phyloP scores from a whole-genome alignment of 2,797 vertebrate species.

The Apogon hyalosoma region DNA sequence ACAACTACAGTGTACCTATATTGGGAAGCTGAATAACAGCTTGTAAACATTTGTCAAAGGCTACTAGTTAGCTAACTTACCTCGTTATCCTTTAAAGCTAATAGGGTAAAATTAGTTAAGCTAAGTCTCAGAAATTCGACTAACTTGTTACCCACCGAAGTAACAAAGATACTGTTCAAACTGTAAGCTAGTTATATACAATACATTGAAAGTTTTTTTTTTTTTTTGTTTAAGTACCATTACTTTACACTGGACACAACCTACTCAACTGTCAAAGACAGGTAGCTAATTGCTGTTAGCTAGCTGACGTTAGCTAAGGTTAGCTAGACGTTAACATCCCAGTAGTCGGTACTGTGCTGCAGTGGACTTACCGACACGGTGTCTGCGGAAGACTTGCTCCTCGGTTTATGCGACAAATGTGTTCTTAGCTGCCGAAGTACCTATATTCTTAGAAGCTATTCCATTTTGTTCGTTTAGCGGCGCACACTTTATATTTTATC shows the following conservation, averaged over 20 bases:
- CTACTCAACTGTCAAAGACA: not conserved
- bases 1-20: no score
- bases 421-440: constrained; percentile 22
- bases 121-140: not conserved
- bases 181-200: no score
- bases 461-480: constrained; percentile 44
- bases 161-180: not conserved
- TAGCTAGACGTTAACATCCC: constrained; percentile 44
- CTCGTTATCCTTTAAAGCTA: constrained; percentile 21
- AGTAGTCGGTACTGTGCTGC: constrained; percentile 52
- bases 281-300: constrained; percentile 32
- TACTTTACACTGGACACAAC: not conserved
- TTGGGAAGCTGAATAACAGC: no score
- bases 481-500: constrained; percentile 11
- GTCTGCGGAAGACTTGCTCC: constrained; percentile 34
- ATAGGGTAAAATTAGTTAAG: not conserved
- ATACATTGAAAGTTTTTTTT: not conserved
- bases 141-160: not conserved
- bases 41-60: no score
- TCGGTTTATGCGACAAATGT: constrained; percentile 7
- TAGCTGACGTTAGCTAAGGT: constrained; percentile 47
- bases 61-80: constrained; percentile 11
- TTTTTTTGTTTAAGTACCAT: no score
- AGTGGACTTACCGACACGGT: constrained; percentile 64
- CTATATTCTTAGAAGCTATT: constrained; percentile 32